Evolutionary conservation across 2,888 invertebrate genomes (phyloP).

Genomic region (Ophion costatus): DNA sequence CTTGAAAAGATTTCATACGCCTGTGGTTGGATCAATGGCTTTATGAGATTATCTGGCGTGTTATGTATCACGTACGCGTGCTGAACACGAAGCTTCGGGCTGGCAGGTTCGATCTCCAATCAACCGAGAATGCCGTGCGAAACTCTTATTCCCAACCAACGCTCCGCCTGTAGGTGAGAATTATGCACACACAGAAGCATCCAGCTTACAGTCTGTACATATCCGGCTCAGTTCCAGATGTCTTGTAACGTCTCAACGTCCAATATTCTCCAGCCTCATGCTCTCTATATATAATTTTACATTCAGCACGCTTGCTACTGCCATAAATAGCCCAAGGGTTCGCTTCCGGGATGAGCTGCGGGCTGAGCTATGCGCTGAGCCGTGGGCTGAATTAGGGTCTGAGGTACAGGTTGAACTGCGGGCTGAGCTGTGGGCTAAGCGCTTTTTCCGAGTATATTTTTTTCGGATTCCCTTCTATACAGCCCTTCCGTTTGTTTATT

Average conservation of each 20-base stretch:
- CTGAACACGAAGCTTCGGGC: slow-evolving; percentile 28
- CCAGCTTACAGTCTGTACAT: slow-evolving; percentile 19
- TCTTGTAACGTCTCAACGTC: slow-evolving; percentile 35
- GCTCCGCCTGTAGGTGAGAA: slow-evolving; percentile 34
- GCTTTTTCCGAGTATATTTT: too few species aligned
- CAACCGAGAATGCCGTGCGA: slow-evolving; percentile 45
- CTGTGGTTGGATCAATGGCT: slow-evolving; percentile 21
- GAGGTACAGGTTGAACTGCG: too few species aligned
- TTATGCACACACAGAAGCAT: slow-evolving; percentile 41
- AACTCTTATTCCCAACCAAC: slow-evolving; percentile 27
- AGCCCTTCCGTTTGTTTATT: too few species aligned
- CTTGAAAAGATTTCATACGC: slow-evolving; percentile 15
- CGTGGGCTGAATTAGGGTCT: not conserved
- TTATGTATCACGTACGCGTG: slow-evolving; percentile 14
- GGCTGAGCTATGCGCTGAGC: not conserved
- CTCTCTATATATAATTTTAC: slow-evolving; percentile 19
- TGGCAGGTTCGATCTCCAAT: slow-evolving; percentile 48
- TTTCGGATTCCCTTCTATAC: too few species aligned
- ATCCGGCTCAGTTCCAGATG: slow-evolving; percentile 25
- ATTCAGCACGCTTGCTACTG: not conserved
- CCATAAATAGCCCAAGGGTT: slow-evolving; percentile 24
- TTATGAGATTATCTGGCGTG: slow-evolving; percentile 37
- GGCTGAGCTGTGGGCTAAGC: too few species aligned
- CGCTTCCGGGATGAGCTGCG: slow-evolving; percentile 35
- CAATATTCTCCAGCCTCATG: slow-evolving; percentile 20